Percentiles rank a stretch among this genome's conserved stretches.
Evolutionary conservation across 2,113 vertebrate genomes (phyloP).

Genomic region (Odontesthes bonariensis): DNA sequence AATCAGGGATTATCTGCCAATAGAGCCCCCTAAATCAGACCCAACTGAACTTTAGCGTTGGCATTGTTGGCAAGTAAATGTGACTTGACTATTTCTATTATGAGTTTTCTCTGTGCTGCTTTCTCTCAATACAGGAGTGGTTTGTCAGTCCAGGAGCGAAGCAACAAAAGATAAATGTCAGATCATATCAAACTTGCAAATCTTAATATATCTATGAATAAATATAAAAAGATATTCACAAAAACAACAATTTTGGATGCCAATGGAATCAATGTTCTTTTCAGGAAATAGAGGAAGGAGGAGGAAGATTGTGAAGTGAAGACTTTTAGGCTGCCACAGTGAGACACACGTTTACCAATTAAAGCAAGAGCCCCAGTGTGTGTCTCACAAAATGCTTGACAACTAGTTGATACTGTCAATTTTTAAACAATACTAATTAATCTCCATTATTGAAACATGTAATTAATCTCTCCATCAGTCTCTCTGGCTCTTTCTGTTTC

Average conservation of each 20-base stretch:
- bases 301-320: constrained; percentile 45
- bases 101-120: constrained; percentile 43
- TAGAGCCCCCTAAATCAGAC: neutral
- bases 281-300: constrained; percentile 42
- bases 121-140: constrained; percentile 46
- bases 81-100: constrained; percentile 62
- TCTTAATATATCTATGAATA: constrained; percentile 59
- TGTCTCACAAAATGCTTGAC: constrained; percentile 65
- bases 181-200: constrained; percentile 55
- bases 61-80: constrained; percentile 32
- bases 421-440: constrained; percentile 83
- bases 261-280: constrained; percentile 64
- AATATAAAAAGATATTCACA: constrained; percentile 61
- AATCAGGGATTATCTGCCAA: neutral
- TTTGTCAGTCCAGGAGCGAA: constrained; percentile 43
- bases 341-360: constrained; percentile 66
- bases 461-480: constrained; percentile 76
- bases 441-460: constrained; percentile 79
- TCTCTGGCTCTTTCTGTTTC: constrained; percentile 71
- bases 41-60: constrained; percentile 15
- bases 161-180: constrained; percentile 63
- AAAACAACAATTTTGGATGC: constrained; percentile 76
- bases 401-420: constrained; percentile 75
- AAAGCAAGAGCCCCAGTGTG: constrained; percentile 57
- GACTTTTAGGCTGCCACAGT: constrained; percentile 61